Conservation (phyloP, 30 jellyfish, hydroid and myxozoan genomes). For the Chironex yamaguchii region DNA sequence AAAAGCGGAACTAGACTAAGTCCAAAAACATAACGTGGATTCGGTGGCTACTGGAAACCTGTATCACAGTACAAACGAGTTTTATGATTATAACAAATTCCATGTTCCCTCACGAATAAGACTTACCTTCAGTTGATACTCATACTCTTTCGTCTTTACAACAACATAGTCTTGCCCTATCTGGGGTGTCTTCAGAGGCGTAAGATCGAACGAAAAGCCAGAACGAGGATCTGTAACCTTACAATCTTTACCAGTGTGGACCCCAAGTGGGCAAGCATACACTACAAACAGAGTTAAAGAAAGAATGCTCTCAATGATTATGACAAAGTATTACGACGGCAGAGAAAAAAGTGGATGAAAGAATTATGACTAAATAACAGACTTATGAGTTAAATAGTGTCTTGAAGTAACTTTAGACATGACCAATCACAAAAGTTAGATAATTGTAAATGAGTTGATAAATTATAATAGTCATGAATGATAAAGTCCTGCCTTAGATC, state of each 20-base stretch:
- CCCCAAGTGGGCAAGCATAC: conserved; percentile 81
- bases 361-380: neutral
- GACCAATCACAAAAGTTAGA: too few relatives aligned
- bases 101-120: neutral
- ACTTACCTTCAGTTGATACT: conserved; percentile 72
- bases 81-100: neutral
- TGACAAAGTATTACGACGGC: neutral
- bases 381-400: too few relatives aligned
- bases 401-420: too few relatives aligned
- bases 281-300: conserved; percentile 19
- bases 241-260: conserved; percentile 45
- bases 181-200: conserved; percentile 56
- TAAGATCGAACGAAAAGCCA: conserved; percentile 68
- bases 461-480: too few relatives aligned
- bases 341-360: neutral
- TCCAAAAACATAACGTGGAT: too few relatives aligned
- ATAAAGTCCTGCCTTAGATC: too few relatives aligned
- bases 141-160: conserved; percentile 64
- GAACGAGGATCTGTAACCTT: conserved; percentile 67
- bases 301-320: too few relatives aligned
- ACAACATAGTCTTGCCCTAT: conserved; percentile 61
- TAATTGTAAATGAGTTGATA: too few relatives aligned
- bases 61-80: neutral
- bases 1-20: too few relatives aligned
- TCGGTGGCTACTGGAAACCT: too few relatives aligned